phyloP scores from a whole-genome alignment of 2,797 vertebrate genomes.

The Apogon talboti region DNA sequence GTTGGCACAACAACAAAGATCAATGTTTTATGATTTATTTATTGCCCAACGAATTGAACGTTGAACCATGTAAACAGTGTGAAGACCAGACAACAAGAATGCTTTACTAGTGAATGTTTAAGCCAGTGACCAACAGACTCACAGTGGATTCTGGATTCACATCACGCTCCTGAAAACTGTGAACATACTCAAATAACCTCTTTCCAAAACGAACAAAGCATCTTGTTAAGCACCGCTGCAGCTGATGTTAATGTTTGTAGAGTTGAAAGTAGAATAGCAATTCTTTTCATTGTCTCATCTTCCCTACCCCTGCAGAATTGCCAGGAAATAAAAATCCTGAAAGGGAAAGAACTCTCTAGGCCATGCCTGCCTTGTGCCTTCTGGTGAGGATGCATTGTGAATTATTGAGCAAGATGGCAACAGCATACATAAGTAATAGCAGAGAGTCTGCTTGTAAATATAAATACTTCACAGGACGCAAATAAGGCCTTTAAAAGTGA shows the following conservation, averaged over 20 bases:
- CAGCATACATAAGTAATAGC: slow-evolving; percentile 81
- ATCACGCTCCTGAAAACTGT: neutral
- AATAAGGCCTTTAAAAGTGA: slow-evolving; percentile 80
- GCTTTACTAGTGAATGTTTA: slow-evolving; percentile 17
- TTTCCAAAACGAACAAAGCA: slow-evolving; percentile 30
- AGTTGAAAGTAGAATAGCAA: slow-evolving; percentile 36
- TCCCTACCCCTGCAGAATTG: slow-evolving; percentile 27
- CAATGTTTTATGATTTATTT: neutral
- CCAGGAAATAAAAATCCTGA: slow-evolving; percentile 44
- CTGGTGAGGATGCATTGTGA: slow-evolving; percentile 66
- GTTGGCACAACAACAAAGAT: neutral
- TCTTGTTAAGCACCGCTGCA: slow-evolving; percentile 33
- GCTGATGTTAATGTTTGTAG: slow-evolving; percentile 25
- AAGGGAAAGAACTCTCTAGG: slow-evolving; percentile 56
- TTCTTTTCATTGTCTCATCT: slow-evolving; percentile 37
- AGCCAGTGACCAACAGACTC: neutral
- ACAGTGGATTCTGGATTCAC: neutral
- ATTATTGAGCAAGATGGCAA: slow-evolving; percentile 83
- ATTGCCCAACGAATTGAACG: neutral
- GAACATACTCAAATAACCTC: slow-evolving; percentile 1
- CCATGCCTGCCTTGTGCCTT: slow-evolving; percentile 61
- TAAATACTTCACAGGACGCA: slow-evolving; percentile 81
- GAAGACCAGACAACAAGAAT: neutral
- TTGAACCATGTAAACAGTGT: slow-evolving; percentile 9
- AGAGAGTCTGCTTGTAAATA: slow-evolving; percentile 82